Conservation (phyloP, 2,113 vertebrate species). For the Ramphastos sulfuratus region DNA sequence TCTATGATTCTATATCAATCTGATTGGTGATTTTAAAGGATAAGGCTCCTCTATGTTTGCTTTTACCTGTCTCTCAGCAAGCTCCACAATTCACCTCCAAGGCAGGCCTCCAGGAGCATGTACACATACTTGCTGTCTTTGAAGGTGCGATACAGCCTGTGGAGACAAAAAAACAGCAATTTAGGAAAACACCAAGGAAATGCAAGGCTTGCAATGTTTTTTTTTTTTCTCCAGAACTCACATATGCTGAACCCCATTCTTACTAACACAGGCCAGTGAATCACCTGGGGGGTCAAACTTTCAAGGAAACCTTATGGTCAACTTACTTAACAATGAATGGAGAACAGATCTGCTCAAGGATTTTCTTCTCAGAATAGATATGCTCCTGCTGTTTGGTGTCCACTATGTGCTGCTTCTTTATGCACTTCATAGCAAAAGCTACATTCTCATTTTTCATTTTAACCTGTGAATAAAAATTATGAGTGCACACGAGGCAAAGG, state of each 20-base stretch:
- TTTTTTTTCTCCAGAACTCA: background rate
- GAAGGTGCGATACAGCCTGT: slow-evolving; percentile 90
- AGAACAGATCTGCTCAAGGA: slow-evolving; percentile 85
- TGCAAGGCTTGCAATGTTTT: rapidly evolving
- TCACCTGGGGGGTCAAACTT: too few species aligned
- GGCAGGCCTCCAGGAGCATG: slow-evolving; percentile 91
- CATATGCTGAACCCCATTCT: too few species aligned
- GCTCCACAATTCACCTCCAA: slow-evolving; percentile 93
- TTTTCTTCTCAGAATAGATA: slow-evolving; percentile 91
- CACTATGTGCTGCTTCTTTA: slow-evolving; percentile 91
- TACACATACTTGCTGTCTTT: slow-evolving; percentile 91
- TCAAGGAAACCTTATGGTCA: background rate
- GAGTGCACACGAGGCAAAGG: background rate
- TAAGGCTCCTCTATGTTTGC: background rate
- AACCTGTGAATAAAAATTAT: slow-evolving; percentile 74
- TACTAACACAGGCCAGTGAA: too few species aligned
- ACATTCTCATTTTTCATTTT: slow-evolving; percentile 88
- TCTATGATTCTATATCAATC: background rate
- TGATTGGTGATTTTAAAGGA: background rate
- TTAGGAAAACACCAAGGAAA: background rate
- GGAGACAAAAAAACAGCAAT: slow-evolving; percentile 19
- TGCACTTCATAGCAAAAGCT: slow-evolving; percentile 92
- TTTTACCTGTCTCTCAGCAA: slow-evolving; percentile 91
- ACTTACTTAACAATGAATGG: slow-evolving; percentile 88
- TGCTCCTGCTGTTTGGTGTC: slow-evolving; percentile 93